These are phyloP conservation scores for Sphenopsis melanotis DNA, from an alignment of 2,797 vertebrate species.

Conservation along the genomic window DNA sequence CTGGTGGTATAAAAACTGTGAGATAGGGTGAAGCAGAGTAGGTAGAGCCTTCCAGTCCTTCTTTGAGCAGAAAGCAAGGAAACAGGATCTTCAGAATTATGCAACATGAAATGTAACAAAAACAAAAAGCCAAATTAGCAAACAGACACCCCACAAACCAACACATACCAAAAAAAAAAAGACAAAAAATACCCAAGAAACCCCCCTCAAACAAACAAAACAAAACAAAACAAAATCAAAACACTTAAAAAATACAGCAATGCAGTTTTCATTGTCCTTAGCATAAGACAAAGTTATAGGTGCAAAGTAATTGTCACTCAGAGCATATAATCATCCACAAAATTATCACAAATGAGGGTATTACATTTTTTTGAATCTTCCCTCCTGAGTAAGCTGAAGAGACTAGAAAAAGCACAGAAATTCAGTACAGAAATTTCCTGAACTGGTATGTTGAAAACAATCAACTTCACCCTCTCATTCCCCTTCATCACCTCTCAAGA, in stretches of 20 bases:
- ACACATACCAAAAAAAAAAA: no score
- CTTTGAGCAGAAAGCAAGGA: not conserved
- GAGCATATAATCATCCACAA: not conserved
- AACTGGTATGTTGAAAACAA: not conserved
- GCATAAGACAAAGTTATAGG: not conserved
- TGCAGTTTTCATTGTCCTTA: not conserved
- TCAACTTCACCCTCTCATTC: not conserved
- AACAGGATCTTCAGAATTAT: not conserved
- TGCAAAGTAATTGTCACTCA: not conserved
- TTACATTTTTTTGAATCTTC: not conserved
- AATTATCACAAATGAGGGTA: not conserved
- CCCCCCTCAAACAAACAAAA: accelerated
- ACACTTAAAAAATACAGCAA: not conserved
- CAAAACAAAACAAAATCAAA: not conserved
- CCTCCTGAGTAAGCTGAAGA: not conserved
- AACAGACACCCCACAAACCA: accelerated
- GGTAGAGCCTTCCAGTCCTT: not conserved
- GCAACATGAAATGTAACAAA: not conserved
- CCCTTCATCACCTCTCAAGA: not conserved
- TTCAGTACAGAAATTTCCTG: not conserved
- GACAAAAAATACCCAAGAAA: not conserved
- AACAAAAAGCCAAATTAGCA: not conserved
- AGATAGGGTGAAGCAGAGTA: not conserved
- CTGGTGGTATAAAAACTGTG: not conserved
- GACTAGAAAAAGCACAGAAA: not conserved